phyloP scores from a whole-genome alignment of 2,113 vertebrate species.

The Anthoscopus minutus region DNA sequence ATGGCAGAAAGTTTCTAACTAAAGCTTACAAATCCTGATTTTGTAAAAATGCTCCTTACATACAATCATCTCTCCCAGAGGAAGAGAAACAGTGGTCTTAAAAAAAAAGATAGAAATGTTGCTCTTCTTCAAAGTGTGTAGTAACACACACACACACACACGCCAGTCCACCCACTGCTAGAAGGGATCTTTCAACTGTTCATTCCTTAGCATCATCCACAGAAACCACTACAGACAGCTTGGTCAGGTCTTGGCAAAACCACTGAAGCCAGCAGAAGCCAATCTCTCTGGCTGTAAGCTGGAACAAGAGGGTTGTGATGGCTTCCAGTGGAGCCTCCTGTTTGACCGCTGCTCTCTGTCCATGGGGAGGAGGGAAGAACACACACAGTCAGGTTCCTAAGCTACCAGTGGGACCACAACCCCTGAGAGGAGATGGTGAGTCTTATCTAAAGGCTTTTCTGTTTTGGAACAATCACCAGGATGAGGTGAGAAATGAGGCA shows the following conservation, averaged over 20 bases:
- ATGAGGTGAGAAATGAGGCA: neutral
- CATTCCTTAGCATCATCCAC: neutral
- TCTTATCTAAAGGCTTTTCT: neutral
- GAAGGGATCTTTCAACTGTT: neutral
- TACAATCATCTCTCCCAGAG: neutral
- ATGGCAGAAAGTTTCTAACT: neutral
- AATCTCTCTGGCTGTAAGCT: fast-evolving
- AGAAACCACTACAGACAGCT: neutral
- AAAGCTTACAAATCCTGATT: neutral
- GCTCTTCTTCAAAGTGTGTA: neutral
- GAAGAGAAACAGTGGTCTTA: neutral
- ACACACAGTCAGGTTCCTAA: neutral
- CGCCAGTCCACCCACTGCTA: no score
- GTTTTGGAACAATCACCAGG: neutral
- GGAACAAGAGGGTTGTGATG: neutral
- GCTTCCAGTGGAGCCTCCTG: neutral
- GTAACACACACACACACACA: neutral
- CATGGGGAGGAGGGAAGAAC: neutral
- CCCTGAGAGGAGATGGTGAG: neutral
- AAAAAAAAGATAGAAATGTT: neutral
- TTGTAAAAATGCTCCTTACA: neutral
- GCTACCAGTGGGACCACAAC: neutral
- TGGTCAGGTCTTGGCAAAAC: neutral
- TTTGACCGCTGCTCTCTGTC: neutral
- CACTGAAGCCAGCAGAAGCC: neutral